A percentile compares a stretch with the other conserved stretches of the same genome.
phyloP scores from a whole-genome alignment of 2,113 vertebrate species.

The Rousettus leschenaultii region DNA sequence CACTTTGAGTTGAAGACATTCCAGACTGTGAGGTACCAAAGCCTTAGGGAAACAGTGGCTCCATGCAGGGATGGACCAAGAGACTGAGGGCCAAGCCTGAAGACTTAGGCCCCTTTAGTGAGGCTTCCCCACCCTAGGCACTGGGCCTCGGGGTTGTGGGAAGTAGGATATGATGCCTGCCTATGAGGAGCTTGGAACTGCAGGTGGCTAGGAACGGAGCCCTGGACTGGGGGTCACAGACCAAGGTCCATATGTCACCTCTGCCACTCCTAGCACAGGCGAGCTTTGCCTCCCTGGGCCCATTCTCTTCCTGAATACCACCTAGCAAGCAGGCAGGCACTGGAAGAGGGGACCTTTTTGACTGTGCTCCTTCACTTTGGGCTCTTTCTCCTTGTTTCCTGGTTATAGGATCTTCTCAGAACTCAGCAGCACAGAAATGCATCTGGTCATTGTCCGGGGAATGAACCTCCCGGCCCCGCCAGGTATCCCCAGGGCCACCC shows the following conservation, averaged over 20 bases:
- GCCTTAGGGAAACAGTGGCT: neutral
- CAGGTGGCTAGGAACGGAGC: neutral
- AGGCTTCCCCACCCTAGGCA: neutral
- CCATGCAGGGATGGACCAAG: neutral
- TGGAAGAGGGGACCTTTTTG: neutral
- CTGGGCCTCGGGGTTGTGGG: neutral
- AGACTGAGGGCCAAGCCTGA: neutral
- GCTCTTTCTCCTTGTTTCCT: neutral
- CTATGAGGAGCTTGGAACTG: neutral
- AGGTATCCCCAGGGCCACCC: constrained; percentile 80
- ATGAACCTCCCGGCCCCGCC: constrained; percentile 95
- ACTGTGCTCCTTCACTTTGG: neutral
- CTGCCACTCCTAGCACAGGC: neutral
- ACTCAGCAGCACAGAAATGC: constrained; percentile 97
- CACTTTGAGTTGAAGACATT: constrained; percentile 95
- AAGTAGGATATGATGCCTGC: neutral
- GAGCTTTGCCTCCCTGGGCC: neutral
- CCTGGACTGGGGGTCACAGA: neutral
- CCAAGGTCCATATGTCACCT: neutral
- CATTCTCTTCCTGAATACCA: no score
- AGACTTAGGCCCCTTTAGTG: neutral
- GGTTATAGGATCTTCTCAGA: constrained; percentile 93
- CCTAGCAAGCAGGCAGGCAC: neutral
- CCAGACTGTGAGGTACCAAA: constrained; percentile 90
- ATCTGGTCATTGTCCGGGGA: constrained; percentile 91